Conservation (phyloP, 2,888 invertebrate genomes). For the Epicampocera succincta region DNA sequence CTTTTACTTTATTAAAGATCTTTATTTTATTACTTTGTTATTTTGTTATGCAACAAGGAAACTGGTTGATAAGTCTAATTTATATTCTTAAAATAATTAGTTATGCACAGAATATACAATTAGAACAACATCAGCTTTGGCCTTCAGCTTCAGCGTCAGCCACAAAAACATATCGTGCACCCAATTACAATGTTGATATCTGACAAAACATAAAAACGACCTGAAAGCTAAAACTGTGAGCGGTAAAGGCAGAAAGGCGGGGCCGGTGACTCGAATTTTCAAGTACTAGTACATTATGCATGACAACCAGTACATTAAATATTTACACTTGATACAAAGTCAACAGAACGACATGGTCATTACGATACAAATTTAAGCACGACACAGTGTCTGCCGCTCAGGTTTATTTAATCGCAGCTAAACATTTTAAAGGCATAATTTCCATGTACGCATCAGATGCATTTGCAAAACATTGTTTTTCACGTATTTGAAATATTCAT, state of each 20-base stretch:
- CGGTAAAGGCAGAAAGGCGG: not conserved
- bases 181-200: not conserved
- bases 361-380: conserved; percentile 15
- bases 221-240: not conserved
- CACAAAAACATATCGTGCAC: not conserved
- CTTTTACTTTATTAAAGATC: no score
- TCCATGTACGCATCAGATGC: no score
- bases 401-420: no score
- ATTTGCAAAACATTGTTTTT: not conserved
- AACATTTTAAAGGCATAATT: no score
- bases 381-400: not conserved
- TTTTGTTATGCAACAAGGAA: no score
- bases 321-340: conserved; percentile 33
- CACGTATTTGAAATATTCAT: not conserved
- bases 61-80: no score
- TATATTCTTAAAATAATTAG: no score
- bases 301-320: conserved; percentile 8
- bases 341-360: conserved; percentile 22
- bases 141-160: not conserved
- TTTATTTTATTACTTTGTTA: no score
- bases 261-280: not conserved
- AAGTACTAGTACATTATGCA: not conserved
- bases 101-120: conserved; percentile 18
- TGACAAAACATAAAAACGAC: not conserved
- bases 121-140: conserved; percentile 5